Evolutionary conservation across 1,140 invertebrate genomes (phyloP).

Genomic region (Pseudobourletiella spinata): DNA sequence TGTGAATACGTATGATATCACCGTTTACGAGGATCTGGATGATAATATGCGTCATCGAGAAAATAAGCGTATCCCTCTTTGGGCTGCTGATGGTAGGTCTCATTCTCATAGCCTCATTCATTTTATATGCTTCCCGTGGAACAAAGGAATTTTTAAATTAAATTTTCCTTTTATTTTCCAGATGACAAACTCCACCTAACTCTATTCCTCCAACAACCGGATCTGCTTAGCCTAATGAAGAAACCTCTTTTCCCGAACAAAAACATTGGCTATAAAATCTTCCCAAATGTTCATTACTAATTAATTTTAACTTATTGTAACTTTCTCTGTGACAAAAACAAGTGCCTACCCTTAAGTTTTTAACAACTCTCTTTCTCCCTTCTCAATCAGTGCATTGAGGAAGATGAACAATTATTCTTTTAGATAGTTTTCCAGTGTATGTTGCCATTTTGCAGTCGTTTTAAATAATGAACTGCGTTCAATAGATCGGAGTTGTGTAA

Average conservation of each 20-base stretch:
- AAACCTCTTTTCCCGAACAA: not conserved
- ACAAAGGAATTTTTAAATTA: not conserved
- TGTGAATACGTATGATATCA: conserved; percentile 20
- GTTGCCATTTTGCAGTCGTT: no score
- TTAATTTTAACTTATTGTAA: no score
- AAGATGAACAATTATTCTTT: no score
- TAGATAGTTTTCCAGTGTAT: no score
- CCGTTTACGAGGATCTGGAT: conserved; percentile 18
- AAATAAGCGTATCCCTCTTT: conserved; percentile 14
- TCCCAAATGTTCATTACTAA: not conserved
- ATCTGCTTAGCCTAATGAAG: not conserved
- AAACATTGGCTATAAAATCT: conserved; percentile 1
- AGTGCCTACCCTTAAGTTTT: no score
- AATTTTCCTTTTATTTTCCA: not conserved
- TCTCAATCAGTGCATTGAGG: no score
- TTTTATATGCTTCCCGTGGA: not conserved
- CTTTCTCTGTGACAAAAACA: no score
- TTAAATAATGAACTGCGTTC: no score
- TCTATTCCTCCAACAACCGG: conserved; percentile 1
- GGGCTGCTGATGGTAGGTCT: conserved; percentile 18
- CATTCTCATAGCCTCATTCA: not conserved
- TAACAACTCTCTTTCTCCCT: no score
- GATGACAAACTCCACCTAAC: not conserved
- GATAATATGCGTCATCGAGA: conserved; percentile 18
- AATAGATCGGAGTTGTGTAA: no score